phyloP scores from a whole-genome alignment of 2,797 vertebrate genomes.

The Melanitta fusca region DNA sequence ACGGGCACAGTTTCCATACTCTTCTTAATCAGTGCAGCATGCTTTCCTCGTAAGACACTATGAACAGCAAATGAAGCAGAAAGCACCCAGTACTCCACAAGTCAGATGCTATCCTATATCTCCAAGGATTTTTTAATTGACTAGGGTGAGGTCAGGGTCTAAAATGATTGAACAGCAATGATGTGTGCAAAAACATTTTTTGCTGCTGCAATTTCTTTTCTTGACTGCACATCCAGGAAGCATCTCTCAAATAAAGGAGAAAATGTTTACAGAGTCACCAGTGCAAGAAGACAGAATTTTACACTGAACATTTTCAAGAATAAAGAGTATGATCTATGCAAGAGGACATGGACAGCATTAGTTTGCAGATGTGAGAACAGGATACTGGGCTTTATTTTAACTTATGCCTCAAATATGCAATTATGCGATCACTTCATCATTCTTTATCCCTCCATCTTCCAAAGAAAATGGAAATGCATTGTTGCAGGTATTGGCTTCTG shows the following conservation, averaged over 20 bases:
- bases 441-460: neutral
- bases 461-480: neutral
- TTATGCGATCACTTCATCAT: neutral
- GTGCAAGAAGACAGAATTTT: neutral
- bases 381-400: neutral
- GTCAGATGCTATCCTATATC: conserved; percentile 14
- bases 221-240: neutral
- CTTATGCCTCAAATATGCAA: neutral
- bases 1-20: neutral
- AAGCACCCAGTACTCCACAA: neutral
- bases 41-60: neutral
- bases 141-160: conserved; percentile 26
- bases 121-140: conserved; percentile 60
- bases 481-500: neutral
- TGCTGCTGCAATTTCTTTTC: conserved; percentile 11
- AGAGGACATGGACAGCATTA: neutral
- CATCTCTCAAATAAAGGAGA: neutral
- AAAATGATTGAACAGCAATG: conserved; percentile 37
- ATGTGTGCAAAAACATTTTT: conserved; percentile 13
- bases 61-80: conserved; percentile 42
- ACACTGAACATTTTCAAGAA: neutral
- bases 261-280: neutral
- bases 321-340: neutral
- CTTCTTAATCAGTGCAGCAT: neutral
- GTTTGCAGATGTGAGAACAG: neutral